These are phyloP conservation scores for Phytoseiulus persimilis DNA, from an alignment of 2,888 invertebrate species.

Conservation along the genomic window DNA sequence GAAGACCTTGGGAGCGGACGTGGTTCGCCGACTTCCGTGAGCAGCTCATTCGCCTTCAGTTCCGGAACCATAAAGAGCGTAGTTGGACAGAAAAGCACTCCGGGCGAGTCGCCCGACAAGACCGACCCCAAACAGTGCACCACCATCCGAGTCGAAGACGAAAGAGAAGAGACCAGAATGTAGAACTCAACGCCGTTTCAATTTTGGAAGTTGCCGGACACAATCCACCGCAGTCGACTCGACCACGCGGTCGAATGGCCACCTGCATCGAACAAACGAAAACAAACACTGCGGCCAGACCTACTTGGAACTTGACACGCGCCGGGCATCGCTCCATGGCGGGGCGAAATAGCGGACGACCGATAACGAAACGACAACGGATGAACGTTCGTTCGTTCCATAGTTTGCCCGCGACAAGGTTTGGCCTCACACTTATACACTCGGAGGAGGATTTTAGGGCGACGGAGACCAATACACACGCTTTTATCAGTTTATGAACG, in stretches of 20 bases:
- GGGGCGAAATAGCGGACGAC: too few species aligned
- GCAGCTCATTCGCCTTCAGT: conserved; percentile 29
- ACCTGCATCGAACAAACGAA: background rate
- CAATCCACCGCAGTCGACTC: too few species aligned
- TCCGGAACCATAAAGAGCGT: conserved; percentile 14
- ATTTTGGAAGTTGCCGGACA: too few species aligned
- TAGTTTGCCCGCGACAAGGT: too few species aligned
- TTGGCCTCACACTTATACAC: too few species aligned
- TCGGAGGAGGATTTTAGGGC: too few species aligned
- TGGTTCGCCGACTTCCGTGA: conserved; percentile 28
- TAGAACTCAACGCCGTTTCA: background rate
- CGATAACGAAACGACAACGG: background rate
- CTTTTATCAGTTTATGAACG: background rate
- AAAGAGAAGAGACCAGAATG: conserved; percentile 34
- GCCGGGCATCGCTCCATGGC: background rate
- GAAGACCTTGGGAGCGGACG: conserved; percentile 24
- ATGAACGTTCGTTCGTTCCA: too few species aligned
- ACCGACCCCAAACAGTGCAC: background rate
- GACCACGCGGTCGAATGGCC: background rate
- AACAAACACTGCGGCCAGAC: background rate
- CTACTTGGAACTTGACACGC: background rate
- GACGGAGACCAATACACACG: background rate
- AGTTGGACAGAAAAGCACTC: background rate
- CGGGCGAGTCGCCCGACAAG: background rate
- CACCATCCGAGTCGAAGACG: conserved; percentile 27